Evolutionary conservation across 2,797 vertebrate species (phyloP).

Genomic region (Varecia variegata): DNA sequence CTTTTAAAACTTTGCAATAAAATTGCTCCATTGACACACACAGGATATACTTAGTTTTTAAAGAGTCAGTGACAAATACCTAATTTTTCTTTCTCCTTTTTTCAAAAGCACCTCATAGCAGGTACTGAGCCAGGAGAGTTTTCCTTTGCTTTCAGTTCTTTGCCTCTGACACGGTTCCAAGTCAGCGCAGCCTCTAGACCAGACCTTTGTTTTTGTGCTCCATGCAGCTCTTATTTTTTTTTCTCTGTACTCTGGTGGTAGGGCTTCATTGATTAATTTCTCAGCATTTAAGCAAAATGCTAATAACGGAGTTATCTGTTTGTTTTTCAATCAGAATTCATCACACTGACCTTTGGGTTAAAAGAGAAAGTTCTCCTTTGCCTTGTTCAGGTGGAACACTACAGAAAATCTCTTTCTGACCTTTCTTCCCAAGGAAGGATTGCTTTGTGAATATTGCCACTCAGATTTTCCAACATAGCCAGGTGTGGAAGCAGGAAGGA

Average conservation of each 20-base stretch:
- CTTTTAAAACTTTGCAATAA: slow-evolving; percentile 22
- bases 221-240: slow-evolving; percentile 74
- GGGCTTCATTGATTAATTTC: slow-evolving; percentile 79
- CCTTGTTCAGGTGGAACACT: neutral
- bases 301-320: slow-evolving; percentile 54
- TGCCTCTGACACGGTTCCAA: slow-evolving; percentile 69
- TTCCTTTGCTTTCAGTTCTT: slow-evolving; percentile 75
- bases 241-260: slow-evolving; percentile 61
- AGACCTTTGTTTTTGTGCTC: slow-evolving; percentile 69
- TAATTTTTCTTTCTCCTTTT: slow-evolving; percentile 62
- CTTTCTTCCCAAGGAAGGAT: neutral
- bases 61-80: slow-evolving; percentile 62
- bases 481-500: neutral
- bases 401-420: neutral
- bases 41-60: neutral
- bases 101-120: neutral
- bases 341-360: slow-evolving; percentile 50
- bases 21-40: neutral
- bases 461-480: neutral
- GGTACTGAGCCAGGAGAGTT: slow-evolving; percentile 65
- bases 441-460: neutral
- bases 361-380: slow-evolving; percentile 35
- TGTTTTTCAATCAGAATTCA: slow-evolving; percentile 60
- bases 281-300: slow-evolving; percentile 77
- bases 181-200: slow-evolving; percentile 41